Base-by-base conservation (phyloP, 2,888 invertebrate species). In the Tinea semifulvella region DNA sequence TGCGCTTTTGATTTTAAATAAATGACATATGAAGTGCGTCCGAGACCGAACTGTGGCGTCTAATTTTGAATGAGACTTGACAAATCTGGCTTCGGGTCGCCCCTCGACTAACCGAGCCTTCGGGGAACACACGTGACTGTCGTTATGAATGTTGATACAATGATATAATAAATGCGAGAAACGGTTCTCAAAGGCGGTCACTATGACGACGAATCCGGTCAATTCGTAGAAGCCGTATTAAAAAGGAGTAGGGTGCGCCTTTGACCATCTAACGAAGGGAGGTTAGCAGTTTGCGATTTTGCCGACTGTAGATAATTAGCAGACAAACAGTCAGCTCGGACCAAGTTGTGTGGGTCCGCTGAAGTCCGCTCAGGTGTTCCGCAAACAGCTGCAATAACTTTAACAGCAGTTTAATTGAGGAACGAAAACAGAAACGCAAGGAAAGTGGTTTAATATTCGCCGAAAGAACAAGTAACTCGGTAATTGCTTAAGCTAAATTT, bases 1-100 rank as follows among this genome's bases (percentile, higher is more conserved):
- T 75, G 73, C 71, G 75, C 76, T 80, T 80, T 81, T 80, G 77
- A 79, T 80, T 77, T 77, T 72, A 74, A 73, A 68, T 70, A 74
- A 73, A 68, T 71, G 69, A 66, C 67, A 68, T 73, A 67, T 68
- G 73, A 76, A 76, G 76, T 73, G 76, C 65, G 67, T 63, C 36
- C 45, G 50, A 65, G 56, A 60, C 61, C 57, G 68, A 68, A 61
- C 68, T 56, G 60, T 59, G 60, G 66, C 67, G 66, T 65, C 70
- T 76, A 72, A 77, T 79, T 79, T 79, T 70, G 73, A 72, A 71
- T 63, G 69, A 71, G 74, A 70, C 74, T 71, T 71, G 71, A 66
- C 74, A 72, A 73, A 77, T 77, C 75, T 75, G 77, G 79, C 79
- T 79, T 76, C 77, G 60, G 66, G 60, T 55, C 56, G 56, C 66